Evolutionary conservation across 1,140 invertebrate genomes (phyloP), one percentile per base, ranked within the genome.

Genomic region (Ruditapes philippinarum): DNA sequence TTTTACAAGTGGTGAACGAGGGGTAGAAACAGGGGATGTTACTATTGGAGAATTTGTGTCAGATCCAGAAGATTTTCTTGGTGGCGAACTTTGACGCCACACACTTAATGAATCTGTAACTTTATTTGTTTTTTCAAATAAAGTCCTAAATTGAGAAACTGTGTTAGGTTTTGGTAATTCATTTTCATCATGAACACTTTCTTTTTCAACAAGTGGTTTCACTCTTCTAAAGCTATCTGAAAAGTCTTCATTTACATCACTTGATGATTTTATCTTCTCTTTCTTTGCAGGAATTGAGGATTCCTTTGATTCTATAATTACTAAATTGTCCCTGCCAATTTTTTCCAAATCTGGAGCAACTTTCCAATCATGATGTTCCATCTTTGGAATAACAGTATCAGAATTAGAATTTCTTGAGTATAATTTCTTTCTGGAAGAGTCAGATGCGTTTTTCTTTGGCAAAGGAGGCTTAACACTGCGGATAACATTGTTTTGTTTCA

Each of bases 101-200:
- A 62, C 73, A 70, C 80, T 79, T 19, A 88, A n/a, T 49, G 73
- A 38, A 9, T 88, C 74, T 62, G 33, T n/a, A 68, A 65, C 33
- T 49, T 51, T 80, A 62, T 74, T 40, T 22, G 82, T 85, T 22
- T 89, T 90, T 85, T 95, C 94, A 92, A 95, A 95, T 49, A 94
- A 89, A 70, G 81, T 91, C 31, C 94, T 88, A 73, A 93, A 91
- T 31, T 89, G 90, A 36, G 92, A 91, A 22, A 95, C 94, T 70
- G 92, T 94, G 70, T 94, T 94, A 40, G 92, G 93, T 81, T 94
- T 94, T 12, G 94, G 93, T 65, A 94, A 85, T 89, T 94, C 94
- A 91, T 93, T 87, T 68, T 91, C 92, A 33, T 86, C 85, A 36
- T 33, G 57, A 31, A 70, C 65, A 65, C 9, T 36, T 54, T 62